Conservation (phyloP, 2,797 vertebrate genomes). For the Cynodonichthys magdalenae region DNA sequence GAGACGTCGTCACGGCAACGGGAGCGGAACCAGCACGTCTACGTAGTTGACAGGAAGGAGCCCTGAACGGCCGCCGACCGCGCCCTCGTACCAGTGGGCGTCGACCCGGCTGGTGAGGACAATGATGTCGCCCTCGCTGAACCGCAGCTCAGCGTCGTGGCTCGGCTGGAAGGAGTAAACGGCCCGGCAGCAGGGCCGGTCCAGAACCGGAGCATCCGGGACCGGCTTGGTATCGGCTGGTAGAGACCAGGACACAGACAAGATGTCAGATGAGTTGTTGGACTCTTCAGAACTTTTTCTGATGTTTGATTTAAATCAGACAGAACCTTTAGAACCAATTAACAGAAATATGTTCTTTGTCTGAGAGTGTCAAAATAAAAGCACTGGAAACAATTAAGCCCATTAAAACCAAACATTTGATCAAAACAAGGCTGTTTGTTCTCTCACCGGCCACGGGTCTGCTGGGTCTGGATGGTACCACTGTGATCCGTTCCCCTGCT, state of each 20-base stretch:
- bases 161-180: constrained; percentile 88
- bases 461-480: constrained; percentile 15
- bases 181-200: constrained; percentile 91
- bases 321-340: neutral
- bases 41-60: constrained; percentile 92
- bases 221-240: constrained; percentile 70
- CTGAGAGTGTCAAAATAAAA: neutral
- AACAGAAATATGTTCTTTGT: neutral
- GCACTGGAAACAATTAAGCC: neutral
- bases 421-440: neutral
- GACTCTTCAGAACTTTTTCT: no score
- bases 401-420: neutral
- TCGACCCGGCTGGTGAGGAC: constrained; percentile 88
- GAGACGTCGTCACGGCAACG: constrained; percentile 71
- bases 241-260: neutral
- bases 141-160: constrained; percentile 88
- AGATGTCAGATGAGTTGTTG: no score
- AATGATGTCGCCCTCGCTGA: constrained; percentile 91
- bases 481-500: constrained; percentile 26
- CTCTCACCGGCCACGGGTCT: constrained; percentile 42
- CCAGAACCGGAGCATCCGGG: constrained; percentile 59
- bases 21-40: constrained; percentile 89
- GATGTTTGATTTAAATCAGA: neutral
- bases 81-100: constrained; percentile 90
- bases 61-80: constrained; percentile 82